Evolutionary conservation across 30 jellyfish, hydroid and myxozoan species (phyloP).

Genomic region (Cassiopea andromeda): DNA sequence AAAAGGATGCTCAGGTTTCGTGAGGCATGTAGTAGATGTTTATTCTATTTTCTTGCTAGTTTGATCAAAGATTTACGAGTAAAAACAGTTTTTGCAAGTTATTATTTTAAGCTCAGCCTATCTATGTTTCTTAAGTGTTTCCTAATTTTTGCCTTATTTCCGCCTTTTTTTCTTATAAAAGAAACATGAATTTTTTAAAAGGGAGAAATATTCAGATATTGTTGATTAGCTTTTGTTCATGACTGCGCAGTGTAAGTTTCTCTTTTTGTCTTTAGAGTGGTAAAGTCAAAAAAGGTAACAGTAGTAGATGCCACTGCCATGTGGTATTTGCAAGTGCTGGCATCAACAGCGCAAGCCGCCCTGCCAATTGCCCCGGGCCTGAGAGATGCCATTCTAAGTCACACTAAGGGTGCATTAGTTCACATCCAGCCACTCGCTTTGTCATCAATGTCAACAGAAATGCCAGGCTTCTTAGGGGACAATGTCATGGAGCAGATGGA

Average conservation of each 20-base stretch:
- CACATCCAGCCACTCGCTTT: slow-evolving; percentile 91
- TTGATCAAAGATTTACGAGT: no score
- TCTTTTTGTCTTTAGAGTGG: slow-evolving; percentile 71
- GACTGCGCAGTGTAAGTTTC: neutral
- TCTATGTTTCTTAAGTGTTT: no score
- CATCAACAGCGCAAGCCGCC: slow-evolving; percentile 98
- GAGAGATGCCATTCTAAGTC: slow-evolving; percentile 80
- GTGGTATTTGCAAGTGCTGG: slow-evolving; percentile 96
- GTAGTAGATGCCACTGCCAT: slow-evolving; percentile 95
- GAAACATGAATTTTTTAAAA: no score
- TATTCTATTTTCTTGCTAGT: no score
- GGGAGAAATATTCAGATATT: no score
- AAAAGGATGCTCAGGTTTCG: no score
- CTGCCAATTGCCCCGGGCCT: slow-evolving; percentile 97
- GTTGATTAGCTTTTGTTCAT: neutral
- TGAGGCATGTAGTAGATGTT: no score
- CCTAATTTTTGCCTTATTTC: no score
- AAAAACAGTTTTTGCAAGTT: no score
- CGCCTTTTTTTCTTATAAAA: no score
- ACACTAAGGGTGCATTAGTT: slow-evolving; percentile 83
- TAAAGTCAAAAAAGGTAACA: slow-evolving; percentile 91
- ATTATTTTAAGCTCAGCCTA: no score
- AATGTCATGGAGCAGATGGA: slow-evolving; percentile 98
- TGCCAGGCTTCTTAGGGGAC: slow-evolving; percentile 88
- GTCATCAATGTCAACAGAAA: slow-evolving; percentile 88